Conservation (phyloP, 2,888 invertebrate genomes). For the Eilema sororculum region DNA sequence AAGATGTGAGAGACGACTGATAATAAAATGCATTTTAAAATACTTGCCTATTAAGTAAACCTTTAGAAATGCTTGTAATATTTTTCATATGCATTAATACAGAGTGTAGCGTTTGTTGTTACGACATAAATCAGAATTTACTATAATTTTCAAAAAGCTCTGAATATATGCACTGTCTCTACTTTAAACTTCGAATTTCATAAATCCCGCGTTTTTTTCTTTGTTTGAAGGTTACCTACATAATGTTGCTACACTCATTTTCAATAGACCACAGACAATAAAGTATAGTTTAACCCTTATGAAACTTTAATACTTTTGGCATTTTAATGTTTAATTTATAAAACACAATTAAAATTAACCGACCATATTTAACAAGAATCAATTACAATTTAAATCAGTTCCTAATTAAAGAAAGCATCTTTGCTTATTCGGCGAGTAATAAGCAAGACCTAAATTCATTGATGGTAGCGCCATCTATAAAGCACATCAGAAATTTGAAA, state of each 20-base stretch:
- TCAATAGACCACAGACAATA: not conserved
- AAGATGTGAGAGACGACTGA: not conserved
- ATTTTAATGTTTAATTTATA: not conserved
- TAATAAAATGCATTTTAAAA: not conserved
- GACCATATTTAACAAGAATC: too few species aligned
- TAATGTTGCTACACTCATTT: not conserved
- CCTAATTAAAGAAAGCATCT: too few species aligned
- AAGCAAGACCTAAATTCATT: slow-evolving; percentile 5
- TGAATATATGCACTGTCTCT: not conserved
- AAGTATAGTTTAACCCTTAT: not conserved
- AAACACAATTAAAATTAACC: not conserved
- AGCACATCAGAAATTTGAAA: not conserved
- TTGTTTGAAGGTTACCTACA: not conserved
- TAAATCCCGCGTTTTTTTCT: not conserved
- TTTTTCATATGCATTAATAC: not conserved
- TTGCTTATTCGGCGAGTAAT: not conserved
- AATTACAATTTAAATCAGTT: too few species aligned
- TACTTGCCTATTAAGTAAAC: too few species aligned
- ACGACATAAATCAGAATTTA: not conserved
- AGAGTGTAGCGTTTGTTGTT: not conserved
- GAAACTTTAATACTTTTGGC: not conserved
- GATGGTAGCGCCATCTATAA: not conserved
- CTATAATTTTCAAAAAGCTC: not conserved
- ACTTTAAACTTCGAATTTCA: not conserved
- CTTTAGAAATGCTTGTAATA: not conserved